phyloP scores from a whole-genome alignment of 1,140 invertebrate genomes.

The Hesperophylax magnus region DNA sequence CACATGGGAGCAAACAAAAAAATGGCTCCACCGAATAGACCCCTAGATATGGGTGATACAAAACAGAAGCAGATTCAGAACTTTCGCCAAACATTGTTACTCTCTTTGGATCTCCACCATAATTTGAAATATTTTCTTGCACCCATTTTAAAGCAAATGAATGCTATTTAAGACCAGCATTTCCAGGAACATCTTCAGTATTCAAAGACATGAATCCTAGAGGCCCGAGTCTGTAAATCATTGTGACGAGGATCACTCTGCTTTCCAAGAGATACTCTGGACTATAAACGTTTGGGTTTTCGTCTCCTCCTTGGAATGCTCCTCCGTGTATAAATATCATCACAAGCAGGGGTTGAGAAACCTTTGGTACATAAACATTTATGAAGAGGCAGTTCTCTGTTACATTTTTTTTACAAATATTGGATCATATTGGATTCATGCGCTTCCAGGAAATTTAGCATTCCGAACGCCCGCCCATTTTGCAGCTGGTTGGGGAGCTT shows the following conservation, averaged over 20 bases:
- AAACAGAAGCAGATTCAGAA: conserved; percentile 29
- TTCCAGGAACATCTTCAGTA: conserved; percentile 61
- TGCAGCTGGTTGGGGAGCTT: conserved; percentile 71
- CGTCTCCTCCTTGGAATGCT: conserved; percentile 61
- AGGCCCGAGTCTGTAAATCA: conserved; percentile 68
- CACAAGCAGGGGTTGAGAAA: conserved; percentile 54
- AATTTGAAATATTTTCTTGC: conserved; percentile 64
- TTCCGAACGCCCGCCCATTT: conserved; percentile 71
- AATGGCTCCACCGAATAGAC: conserved; percentile 59
- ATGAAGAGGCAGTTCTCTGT: conserved; percentile 78
- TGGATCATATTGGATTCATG: conserved; percentile 62
- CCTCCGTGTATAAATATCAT: conserved; percentile 62
- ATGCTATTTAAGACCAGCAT: conserved; percentile 57
- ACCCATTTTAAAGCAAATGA: conserved; percentile 67
- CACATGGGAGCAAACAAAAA: conserved; percentile 73
- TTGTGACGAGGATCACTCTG: conserved; percentile 67
- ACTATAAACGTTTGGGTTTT: conserved; percentile 47
- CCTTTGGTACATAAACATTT: conserved; percentile 74
- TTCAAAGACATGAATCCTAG: conserved; percentile 72
- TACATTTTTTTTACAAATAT: conserved; percentile 48
- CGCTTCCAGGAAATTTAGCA: conserved; percentile 68
- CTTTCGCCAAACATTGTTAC: conserved; percentile 63
- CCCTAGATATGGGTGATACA: conserved; percentile 52
- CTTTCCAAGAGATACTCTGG: conserved; percentile 65
- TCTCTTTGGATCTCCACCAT: conserved; percentile 66